A percentile compares a stretch with the other conserved stretches of the same genome.
These are phyloP conservation scores for Deroptyus accipitrinus DNA, from an alignment of 2,113 vertebrate genomes.

Conservation along the genomic window DNA sequence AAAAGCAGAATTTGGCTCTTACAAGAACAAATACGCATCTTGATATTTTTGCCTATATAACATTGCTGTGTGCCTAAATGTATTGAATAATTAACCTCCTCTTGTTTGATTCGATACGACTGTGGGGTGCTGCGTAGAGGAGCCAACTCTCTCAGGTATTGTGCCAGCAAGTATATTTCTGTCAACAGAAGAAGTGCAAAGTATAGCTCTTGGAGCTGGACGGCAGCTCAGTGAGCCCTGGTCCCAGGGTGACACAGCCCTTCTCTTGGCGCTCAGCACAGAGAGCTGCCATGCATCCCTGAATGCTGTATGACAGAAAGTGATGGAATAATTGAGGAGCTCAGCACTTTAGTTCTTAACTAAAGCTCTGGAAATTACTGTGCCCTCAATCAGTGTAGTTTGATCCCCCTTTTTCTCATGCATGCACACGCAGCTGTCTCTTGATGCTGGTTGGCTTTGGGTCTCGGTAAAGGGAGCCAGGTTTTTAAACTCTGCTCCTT, in stretches of 20 bases:
- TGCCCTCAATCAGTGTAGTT: neutral
- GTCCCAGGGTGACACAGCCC: neutral
- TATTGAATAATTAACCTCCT: conserved; percentile 49
- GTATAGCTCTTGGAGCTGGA: neutral
- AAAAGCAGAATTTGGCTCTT: conserved; percentile 22
- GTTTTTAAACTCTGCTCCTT: neutral
- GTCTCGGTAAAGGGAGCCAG: neutral
- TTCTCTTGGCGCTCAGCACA: rapidly evolving
- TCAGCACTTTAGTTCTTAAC: neutral
- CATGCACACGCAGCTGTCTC: neutral
- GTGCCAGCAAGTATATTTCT: neutral
- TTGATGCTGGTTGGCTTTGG: conserved; percentile 29
- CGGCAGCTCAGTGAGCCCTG: rapidly evolving
- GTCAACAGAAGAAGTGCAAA: neutral
- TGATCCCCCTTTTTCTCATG: neutral
- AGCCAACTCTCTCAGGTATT: neutral
- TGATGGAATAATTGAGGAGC: conserved; percentile 2
- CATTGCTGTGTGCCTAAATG: conserved; percentile 20
- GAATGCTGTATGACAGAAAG: neutral
- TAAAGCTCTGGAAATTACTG: neutral
- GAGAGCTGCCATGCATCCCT: neutral
- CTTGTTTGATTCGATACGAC: conserved; percentile 21
- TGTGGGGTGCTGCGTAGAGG: neutral
- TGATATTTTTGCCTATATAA: conserved; percentile 48
- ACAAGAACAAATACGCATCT: neutral